Base-by-base conservation (phyloP, 2,113 vertebrate species). In the Heteronetta atricapilla region DNA sequence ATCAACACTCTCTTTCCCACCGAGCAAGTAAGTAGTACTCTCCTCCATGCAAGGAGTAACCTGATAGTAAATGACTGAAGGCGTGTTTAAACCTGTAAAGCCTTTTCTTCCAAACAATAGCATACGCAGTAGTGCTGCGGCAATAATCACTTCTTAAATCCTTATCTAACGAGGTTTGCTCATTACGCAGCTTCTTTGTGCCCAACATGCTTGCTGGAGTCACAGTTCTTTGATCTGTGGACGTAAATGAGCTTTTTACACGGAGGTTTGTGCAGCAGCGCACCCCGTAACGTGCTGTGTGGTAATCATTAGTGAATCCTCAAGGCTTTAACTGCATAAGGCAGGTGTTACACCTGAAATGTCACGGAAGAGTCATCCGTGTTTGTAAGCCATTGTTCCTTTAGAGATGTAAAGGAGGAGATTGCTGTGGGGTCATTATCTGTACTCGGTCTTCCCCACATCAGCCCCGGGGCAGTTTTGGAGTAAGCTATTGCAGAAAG, bases 1-100 rank as follows among this genome's bases (percentile, higher is more conserved):
- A 99, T 99, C 95, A 99, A 99, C 94, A 98, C 99, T 15, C 97
- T 99, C 58, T 99, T 99, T 92, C 99, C 99, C 59, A 99, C 99
- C 4, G 99, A 99, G 90, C 99, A 99, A 95, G 99, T 99, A 92
- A 96, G 98, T 78, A 29, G 14, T 48, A 31, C 62, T 56, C 70
- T 9, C 34, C 34, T 89, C 13, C 2, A 10, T 12, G 33, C 0
- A 0, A 72, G 42, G 62, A 9, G 8, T 56, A 52, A 53, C 73
- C 66, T 82, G 53, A 33, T 21, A 29, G n/a, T 36, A 73, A 66
- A 17, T 18, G 44, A 34, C 4, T n/a, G 42, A 78, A 33, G 23
- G 9, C 10, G 0, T n/a, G 56, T 62, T 92, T 75, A 76, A 90
- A 76, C 80, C 52, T 64, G 6, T 36, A n/a, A 72, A 68, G 26